phyloP scores from a whole-genome alignment of 2,113 vertebrate species.

The Aspidoscelis tigris region DNA sequence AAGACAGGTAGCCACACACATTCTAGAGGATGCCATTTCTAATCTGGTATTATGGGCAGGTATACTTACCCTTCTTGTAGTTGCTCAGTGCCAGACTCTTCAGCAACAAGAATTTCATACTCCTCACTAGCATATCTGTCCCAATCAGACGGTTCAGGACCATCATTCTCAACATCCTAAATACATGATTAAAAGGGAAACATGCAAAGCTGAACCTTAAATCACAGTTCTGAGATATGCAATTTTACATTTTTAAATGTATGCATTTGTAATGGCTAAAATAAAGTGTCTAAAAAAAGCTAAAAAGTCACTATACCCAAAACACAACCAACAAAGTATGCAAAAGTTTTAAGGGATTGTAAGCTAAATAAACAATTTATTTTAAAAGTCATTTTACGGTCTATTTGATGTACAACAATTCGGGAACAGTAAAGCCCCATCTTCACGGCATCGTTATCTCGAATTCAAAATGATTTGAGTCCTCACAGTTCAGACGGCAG shows the following conservation, averaged over 20 bases:
- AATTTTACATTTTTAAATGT: not conserved
- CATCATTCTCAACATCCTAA: constrained; percentile 91
- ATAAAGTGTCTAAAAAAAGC: not conserved
- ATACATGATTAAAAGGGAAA: constrained; percentile 41
- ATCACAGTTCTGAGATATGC: not conserved
- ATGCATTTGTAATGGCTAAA: not conserved
- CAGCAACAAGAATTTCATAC: constrained; percentile 96
- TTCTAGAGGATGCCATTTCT: too few relatives aligned
- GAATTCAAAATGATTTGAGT: too few relatives aligned
- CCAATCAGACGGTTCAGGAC: constrained; percentile 97
- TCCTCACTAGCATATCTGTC: constrained; percentile 97
- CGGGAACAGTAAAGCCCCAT: too few relatives aligned
- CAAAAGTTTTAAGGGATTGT: too few relatives aligned
- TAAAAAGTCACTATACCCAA: too few relatives aligned
- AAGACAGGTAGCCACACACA: too few relatives aligned
- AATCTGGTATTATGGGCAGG: not conserved
- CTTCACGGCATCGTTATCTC: too few relatives aligned
- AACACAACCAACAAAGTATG: too few relatives aligned
- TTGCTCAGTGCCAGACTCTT: constrained; percentile 94
- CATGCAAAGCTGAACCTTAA: not conserved
- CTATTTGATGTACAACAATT: too few relatives aligned
- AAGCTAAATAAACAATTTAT: too few relatives aligned
- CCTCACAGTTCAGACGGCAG: too few relatives aligned
- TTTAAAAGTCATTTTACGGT: too few relatives aligned
- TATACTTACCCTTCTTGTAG: constrained; percentile 89